These are phyloP conservation scores for Gari tellinella DNA, from an alignment of 2,888 invertebrate species.

Conservation along the genomic window DNA sequence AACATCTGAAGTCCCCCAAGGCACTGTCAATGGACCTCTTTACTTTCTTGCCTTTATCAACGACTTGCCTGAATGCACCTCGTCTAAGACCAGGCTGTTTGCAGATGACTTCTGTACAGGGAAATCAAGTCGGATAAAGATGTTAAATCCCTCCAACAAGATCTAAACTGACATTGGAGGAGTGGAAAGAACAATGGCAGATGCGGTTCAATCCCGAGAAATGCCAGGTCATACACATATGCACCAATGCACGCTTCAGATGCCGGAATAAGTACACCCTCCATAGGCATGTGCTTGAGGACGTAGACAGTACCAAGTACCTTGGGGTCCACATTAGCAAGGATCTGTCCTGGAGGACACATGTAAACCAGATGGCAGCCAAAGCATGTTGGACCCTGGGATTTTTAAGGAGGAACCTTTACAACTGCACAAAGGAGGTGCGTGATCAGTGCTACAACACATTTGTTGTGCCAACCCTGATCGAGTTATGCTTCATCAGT, in stretches of 20 bases:
- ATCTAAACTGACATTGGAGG: neutral
- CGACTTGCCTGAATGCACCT: constrained; percentile 13
- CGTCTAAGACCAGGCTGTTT: constrained; percentile 9
- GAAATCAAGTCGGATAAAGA: neutral
- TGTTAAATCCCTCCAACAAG: neutral
- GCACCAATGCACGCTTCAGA: neutral
- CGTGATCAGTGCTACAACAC: neutral
- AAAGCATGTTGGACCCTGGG: constrained; percentile 1
- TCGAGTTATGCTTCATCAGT: constrained; percentile 9
- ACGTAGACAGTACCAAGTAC: constrained; percentile 9
- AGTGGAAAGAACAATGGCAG: constrained; percentile 4
- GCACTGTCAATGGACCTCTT: too few species aligned
- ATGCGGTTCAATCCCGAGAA: constrained; percentile 7
- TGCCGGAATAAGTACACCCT: neutral
- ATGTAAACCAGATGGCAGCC: neutral
- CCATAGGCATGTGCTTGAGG: constrained; percentile 4
- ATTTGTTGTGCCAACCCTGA: constrained; percentile 1
- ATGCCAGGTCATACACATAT: constrained; percentile 5
- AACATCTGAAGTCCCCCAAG: too few species aligned
- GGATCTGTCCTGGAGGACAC: neutral
- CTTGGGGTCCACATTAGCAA: neutral
- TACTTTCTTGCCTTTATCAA: constrained; percentile 23
- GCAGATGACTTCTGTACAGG: constrained; percentile 14
- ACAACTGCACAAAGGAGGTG: constrained; percentile 1
- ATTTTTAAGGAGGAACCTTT: constrained; percentile 1